Evolutionary conservation across 2,797 vertebrate species (phyloP).

Genomic region (Ambastaia sidthimunki): DNA sequence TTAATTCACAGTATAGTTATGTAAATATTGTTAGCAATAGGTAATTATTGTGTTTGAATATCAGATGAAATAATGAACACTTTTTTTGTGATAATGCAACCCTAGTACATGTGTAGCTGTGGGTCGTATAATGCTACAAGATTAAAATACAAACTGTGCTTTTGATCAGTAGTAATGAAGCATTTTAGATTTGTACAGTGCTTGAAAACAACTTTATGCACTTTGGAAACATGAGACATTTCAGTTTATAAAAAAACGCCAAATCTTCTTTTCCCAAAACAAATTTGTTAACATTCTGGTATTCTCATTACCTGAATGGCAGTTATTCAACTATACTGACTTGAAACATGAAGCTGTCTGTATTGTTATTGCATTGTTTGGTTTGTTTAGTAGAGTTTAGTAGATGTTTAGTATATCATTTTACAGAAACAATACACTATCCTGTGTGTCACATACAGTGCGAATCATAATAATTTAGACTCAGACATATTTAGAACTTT

Average conservation of each 20-base stretch:
- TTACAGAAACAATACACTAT: not conserved
- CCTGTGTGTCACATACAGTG: not conserved
- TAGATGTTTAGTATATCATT: not conserved
- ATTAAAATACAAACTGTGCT: not conserved
- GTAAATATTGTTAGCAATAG: too few species aligned
- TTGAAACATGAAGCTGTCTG: not conserved
- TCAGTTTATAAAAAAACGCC: not conserved
- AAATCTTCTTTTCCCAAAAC: not conserved
- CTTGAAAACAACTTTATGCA: not conserved
- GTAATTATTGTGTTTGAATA: too few species aligned
- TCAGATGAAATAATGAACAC: too few species aligned
- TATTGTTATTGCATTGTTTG: not conserved
- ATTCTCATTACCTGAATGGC: not conserved
- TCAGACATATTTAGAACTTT: not conserved
- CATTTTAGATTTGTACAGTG: not conserved
- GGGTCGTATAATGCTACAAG: too few species aligned
- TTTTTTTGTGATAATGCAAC: too few species aligned
- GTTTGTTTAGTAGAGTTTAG: conserved; percentile 8
- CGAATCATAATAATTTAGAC: not conserved
- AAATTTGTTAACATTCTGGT: not conserved
- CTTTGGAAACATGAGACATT: not conserved
- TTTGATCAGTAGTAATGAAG: not conserved
- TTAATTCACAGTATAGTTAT: too few species aligned
- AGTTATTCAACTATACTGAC: not conserved
- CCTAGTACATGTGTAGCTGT: too few species aligned